Conservation (phyloP, 2,113 vertebrate species). For the Eulemur rufifrons region DNA sequence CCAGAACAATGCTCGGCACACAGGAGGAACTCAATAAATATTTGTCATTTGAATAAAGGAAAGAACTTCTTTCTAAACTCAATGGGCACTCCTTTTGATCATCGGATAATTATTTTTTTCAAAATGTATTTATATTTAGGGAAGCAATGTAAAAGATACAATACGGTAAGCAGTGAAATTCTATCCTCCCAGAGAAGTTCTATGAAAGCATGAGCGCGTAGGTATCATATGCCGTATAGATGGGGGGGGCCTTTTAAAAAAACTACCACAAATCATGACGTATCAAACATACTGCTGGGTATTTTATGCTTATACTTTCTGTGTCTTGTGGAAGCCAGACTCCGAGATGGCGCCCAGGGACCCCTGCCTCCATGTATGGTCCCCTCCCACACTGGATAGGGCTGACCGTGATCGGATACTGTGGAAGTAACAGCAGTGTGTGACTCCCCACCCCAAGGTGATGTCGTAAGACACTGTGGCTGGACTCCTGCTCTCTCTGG, state of each 20-base stretch:
- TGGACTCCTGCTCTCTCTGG: neutral
- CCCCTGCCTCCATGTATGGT: neutral
- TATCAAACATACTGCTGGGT: neutral
- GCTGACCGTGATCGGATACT: rapidly evolving
- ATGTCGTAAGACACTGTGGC: neutral
- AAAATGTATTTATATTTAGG: neutral
- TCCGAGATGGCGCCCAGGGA: neutral
- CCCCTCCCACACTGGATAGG: neutral
- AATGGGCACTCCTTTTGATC: neutral
- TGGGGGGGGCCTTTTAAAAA: neutral
- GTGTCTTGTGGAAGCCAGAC: neutral
- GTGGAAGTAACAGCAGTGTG: too few relatives aligned
- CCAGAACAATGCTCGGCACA: neutral
- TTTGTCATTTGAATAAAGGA: neutral
- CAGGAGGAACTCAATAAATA: neutral
- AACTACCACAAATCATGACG: neutral
- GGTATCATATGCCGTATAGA: neutral
- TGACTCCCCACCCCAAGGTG: neutral
- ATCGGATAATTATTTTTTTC: neutral
- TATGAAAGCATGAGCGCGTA: neutral
- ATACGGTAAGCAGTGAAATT: neutral
- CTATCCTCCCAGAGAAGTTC: neutral
- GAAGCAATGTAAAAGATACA: neutral
- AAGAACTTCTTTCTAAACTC: conserved; percentile 2
- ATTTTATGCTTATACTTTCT: neutral